Evolutionary conservation across 2,797 vertebrate genomes (phyloP).

Genomic region (Arctocebus calabarensis): DNA sequence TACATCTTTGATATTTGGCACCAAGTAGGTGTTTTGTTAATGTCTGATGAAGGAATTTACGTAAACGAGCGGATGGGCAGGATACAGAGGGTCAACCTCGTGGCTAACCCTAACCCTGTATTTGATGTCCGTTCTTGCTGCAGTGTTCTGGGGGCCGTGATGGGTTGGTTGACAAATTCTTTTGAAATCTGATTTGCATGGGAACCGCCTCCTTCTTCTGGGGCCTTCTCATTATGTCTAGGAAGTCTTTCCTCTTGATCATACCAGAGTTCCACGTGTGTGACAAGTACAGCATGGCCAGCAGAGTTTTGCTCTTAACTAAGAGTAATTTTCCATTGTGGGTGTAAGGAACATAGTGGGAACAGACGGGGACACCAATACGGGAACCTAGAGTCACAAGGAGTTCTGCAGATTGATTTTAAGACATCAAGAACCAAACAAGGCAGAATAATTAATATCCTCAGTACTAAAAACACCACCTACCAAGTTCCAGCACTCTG

Average conservation of each 20-base stretch:
- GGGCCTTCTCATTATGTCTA: neutral
- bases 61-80: neutral
- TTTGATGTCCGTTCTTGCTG: no score
- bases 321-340: neutral
- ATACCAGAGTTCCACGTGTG: neutral
- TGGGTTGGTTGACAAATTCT: accelerated
- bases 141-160: accelerated
- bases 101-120: accelerated
- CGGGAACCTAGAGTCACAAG: neutral
- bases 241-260: neutral
- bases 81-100: accelerated
- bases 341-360: neutral
- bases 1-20: neutral
- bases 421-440: neutral
- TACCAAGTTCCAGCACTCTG: neutral
- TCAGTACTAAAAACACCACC: neutral
- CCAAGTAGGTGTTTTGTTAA: neutral
- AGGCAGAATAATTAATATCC: neutral
- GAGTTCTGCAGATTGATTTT: neutral
- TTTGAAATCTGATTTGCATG: neutral
- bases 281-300: neutral
- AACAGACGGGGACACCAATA: neutral
- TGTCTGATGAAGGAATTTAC: neutral
- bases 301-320: neutral
- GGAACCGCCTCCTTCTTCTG: neutral